Conservation (phyloP, 2,113 vertebrate species). For the Malurus melanocephalus region DNA sequence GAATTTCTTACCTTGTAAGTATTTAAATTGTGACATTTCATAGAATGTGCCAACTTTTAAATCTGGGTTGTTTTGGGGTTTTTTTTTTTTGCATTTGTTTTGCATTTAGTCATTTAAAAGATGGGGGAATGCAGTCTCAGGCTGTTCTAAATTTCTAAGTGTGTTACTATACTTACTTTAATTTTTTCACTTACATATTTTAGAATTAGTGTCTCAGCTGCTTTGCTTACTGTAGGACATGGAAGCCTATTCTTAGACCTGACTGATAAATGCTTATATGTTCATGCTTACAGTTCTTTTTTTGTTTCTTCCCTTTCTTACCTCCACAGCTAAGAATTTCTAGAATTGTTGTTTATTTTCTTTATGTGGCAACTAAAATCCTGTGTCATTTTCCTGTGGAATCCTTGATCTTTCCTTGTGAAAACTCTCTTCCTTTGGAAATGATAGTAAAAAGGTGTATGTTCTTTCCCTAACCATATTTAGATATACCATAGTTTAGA, state of each 20-base stretch:
- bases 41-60: neutral
- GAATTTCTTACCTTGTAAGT: conserved; percentile 18
- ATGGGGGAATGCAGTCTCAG: neutral
- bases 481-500: neutral
- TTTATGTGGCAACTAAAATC: neutral
- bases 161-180: neutral
- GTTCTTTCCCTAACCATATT: neutral
- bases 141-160: neutral
- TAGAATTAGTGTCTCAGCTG: neutral
- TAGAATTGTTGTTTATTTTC: neutral
- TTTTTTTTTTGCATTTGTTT: neutral
- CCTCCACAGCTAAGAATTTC: neutral
- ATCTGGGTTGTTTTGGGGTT: neutral
- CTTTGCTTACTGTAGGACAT: neutral
- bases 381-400: neutral
- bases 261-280: neutral
- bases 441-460: neutral
- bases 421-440: neutral
- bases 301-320: neutral
- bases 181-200: neutral
- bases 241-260: neutral
- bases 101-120: neutral
- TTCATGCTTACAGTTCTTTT: neutral
- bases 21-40: neutral
- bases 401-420: neutral